Conservation (phyloP, 1,140 invertebrate species). For the Sycophaga agraensis region DNA sequence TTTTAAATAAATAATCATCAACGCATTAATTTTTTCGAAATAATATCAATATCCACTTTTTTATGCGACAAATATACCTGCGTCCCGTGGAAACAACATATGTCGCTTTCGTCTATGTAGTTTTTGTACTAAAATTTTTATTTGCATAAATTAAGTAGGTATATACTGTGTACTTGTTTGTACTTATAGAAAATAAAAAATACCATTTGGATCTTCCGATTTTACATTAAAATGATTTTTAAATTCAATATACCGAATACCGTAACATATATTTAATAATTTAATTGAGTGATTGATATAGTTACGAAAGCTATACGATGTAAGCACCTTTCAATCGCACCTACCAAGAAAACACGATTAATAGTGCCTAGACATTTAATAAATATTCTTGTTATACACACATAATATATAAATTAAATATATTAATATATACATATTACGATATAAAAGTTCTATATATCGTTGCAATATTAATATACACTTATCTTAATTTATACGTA, state of each 20-base stretch:
- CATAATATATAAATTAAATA: slow-evolving; percentile 6
- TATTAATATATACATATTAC: slow-evolving; percentile 7
- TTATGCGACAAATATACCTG: slow-evolving; percentile 17
- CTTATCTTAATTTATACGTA: slow-evolving; percentile 20
- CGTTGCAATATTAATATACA: slow-evolving; percentile 22
- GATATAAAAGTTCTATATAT: slow-evolving; percentile 5
- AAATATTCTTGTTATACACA: slow-evolving; percentile 30
- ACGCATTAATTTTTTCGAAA: slow-evolving; percentile 13
- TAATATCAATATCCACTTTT: slow-evolving; percentile 23
- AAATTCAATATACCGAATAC: not conserved
- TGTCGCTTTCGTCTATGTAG: slow-evolving; percentile 21
- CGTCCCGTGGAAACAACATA: slow-evolving; percentile 8
- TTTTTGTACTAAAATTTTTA: slow-evolving; percentile 28
- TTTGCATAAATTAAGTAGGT: slow-evolving; percentile 20
- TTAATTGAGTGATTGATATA: slow-evolving; percentile 19
- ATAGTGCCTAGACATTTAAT: slow-evolving; percentile 29
- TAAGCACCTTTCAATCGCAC: slow-evolving; percentile 22
- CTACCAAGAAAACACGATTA: slow-evolving; percentile 22
- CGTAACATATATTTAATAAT: slow-evolving; percentile 21
- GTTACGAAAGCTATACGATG: slow-evolving; percentile 2
- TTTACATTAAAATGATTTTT: not conserved
- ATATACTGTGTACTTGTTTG: slow-evolving; percentile 10
- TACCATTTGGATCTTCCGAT: not conserved
- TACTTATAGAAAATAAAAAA: slow-evolving; percentile 4
- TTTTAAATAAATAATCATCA: not conserved